Evolutionary conservation across 2,797 vertebrate genomes (phyloP), one percentile per base, ranked within the genome.

Genomic region (Enteromius treurensis): DNA sequence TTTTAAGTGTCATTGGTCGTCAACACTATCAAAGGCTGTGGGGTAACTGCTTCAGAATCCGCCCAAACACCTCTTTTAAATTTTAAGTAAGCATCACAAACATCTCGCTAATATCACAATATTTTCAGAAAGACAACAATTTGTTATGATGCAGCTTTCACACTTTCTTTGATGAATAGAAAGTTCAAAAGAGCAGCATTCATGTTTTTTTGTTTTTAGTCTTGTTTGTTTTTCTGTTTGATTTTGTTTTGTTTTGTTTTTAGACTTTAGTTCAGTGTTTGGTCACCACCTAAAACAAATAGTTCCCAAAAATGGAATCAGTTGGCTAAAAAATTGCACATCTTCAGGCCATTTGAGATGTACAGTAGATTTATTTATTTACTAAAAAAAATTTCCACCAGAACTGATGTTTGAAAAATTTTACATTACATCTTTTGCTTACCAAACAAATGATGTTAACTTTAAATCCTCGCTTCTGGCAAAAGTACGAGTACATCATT

Each of bases 1-100:
- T 78, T 65, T 77, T 64, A 81, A 81, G 49, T 21, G 40, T 10
- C 23, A 34, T 37, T 65, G 32, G 47, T 49, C 6, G 34, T 53
- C 42, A n/a, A 47, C 5, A 32, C 6, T 32, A 40, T 75, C 58
- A 68, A 51, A 74, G 42, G 45, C 19, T 32, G 13, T 62, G 40
- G n/a, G 51, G 13, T 21, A 29, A 45, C 58, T 19, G 23, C 40
- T 14, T 49, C 37, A 37, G 40, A 80, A 60, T 53, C 26, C 32
- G 70, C n/a, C 7, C 10, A 45, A 45, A 69, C 21, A 51, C 19
- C 21, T 14, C 19, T 13, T 79, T 68, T n/a, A 53, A 15, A 17
- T 23, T 37, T 53, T n/a, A 37, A 19, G 49, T 8, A 40, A 40
- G 8, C 37, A 40, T 40, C 37, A 40, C 6, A 40, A 1, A 5